Conservation (phyloP, 2,888 invertebrate genomes). For the Microctonus aethiopoides region DNA sequence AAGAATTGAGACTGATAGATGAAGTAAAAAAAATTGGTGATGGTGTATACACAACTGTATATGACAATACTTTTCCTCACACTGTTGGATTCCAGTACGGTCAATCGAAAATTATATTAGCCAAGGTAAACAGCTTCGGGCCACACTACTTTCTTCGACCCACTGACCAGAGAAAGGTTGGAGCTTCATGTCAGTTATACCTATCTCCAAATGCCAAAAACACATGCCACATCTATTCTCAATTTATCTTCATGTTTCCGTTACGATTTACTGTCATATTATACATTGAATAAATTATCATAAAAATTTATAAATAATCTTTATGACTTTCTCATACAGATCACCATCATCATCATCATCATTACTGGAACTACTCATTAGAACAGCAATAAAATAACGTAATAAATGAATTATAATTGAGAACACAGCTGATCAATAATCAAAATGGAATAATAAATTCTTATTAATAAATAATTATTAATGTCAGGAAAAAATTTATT, state of each 20-base stretch:
- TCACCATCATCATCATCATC: no score
- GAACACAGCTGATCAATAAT: no score
- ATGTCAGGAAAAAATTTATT: no score
- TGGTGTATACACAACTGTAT: neutral
- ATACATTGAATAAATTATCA: neutral
- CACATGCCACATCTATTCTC: slow-evolving; percentile 9
- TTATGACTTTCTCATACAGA: no score
- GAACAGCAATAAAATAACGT: no score
- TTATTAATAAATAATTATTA: no score
- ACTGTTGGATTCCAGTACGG: slow-evolving; percentile 24
- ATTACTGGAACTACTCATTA: no score
- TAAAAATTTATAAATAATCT: neutral
- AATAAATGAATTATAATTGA: no score
- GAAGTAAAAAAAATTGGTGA: no score
- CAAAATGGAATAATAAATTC: no score
- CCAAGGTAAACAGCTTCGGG: slow-evolving; percentile 63
- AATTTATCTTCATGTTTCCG: neutral
- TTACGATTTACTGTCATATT: neutral
- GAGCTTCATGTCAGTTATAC: slow-evolving; percentile 26
- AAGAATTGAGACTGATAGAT: neutral
- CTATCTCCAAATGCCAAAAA: slow-evolving; percentile 13
- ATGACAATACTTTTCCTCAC: slow-evolving; percentile 34
- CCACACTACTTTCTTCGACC: slow-evolving; percentile 65
- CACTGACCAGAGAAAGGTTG: slow-evolving; percentile 63
- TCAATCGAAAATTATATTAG: slow-evolving; percentile 33